These are phyloP conservation scores for Blastobasis lacticolella DNA, from an alignment of 2,888 invertebrate genomes.

Conservation along the genomic window DNA sequence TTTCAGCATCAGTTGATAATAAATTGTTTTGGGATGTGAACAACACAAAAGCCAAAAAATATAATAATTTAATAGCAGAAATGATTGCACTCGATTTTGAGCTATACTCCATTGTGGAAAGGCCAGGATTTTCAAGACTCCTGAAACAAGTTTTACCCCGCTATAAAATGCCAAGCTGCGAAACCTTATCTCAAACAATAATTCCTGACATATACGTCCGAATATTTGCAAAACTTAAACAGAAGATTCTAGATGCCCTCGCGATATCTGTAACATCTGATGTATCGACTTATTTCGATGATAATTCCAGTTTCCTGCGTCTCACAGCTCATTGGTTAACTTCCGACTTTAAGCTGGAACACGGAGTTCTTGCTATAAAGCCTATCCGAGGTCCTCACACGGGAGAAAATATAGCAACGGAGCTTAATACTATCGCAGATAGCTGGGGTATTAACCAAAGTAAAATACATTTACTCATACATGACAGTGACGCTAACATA, in stretches of 20 bases:
- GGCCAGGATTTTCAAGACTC: slow-evolving; percentile 22
- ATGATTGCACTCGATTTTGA: slow-evolving; percentile 31
- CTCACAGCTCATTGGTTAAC: slow-evolving; percentile 14
- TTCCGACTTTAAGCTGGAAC: slow-evolving; percentile 4
- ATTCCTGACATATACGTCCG: slow-evolving; percentile 16
- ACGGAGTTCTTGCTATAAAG: slow-evolving; percentile 11
- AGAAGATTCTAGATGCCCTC: slow-evolving; percentile 14
- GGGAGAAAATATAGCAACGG: slow-evolving; percentile 6
- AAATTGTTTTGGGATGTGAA: slow-evolving; percentile 9
- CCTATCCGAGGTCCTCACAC: slow-evolving; percentile 6
- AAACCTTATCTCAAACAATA: slow-evolving; percentile 14
- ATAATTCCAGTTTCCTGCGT: slow-evolving; percentile 16
- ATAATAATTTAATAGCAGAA: slow-evolving; percentile 30
- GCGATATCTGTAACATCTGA: slow-evolving; percentile 22
- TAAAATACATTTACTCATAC: slow-evolving; percentile 6
- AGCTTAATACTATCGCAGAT: not conserved
- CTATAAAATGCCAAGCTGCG: slow-evolving; percentile 20
- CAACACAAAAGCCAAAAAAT: slow-evolving; percentile 21
- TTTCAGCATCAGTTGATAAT: not conserved
- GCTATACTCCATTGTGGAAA: slow-evolving; percentile 24
- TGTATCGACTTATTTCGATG: slow-evolving; percentile 21
- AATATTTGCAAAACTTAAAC: slow-evolving; percentile 18
- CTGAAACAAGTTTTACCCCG: slow-evolving; percentile 19
- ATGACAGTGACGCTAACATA: slow-evolving; percentile 8
- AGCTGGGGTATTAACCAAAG: not conserved